Base-by-base conservation (phyloP, 1,140 invertebrate species). In the Drosophila athabasca region DNA sequence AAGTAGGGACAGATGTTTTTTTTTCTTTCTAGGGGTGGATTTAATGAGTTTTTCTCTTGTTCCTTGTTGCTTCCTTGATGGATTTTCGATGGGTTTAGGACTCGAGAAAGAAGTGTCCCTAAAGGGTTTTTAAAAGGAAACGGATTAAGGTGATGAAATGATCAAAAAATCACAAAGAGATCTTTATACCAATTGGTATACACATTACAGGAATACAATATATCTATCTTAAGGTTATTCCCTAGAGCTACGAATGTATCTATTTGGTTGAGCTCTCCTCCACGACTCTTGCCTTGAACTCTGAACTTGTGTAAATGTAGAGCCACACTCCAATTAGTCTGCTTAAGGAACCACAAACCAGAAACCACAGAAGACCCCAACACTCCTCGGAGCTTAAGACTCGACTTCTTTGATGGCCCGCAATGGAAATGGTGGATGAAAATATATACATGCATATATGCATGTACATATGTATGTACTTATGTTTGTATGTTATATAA, bases 1-100 rank as follows among this genome's bases (percentile, higher is more conserved):
- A 45, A 57, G 61, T 52, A 65, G 45, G 66, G 62, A 62, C 77
- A 87, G 77, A 85, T 87, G 82, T 76, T 77, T 76, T 41, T 44
- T 24, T 5, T 24, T 5, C 31, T 5, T 24, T 26, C 31, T 59
- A 79, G 76, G 76, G 61, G 79, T 79, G 62, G 66, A 48, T 68
- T 76, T 70, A 58, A 69, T 53, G 65, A 48, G 65, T 54, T 51
- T 26, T 43, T 26, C 3, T 45, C 9, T 6, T n/a, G n/a, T n/a
- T n/a, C 19, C 35, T 76, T 80, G 54, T 62, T 13, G 35, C 11
- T 39, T 39, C 35, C 35, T 39, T 11, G 35, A 39, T 39, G 35
- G 52, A n/a, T 50, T 69, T 65, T 52, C 55, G 31, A 68, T 26
- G 59, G 13, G 58, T 26, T 51, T 51, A 5, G 5, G 9, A 35